phyloP scores from a whole-genome alignment of 2,797 vertebrate species.

The Spinus pinus region DNA sequence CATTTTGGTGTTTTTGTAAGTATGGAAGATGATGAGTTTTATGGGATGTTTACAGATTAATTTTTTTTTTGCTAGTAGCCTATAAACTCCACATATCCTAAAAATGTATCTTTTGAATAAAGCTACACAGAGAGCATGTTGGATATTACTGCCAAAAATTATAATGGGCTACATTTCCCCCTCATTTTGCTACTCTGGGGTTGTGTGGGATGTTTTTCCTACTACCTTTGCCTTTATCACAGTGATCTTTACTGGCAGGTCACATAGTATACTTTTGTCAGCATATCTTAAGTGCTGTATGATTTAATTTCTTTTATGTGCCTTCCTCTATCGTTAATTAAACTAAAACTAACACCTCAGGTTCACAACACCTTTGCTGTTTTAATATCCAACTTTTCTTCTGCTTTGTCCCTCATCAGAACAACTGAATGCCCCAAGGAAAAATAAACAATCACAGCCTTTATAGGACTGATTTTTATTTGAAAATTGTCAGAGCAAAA shows the following conservation, averaged over 20 bases:
- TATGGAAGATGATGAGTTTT: neutral
- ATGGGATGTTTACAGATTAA: neutral
- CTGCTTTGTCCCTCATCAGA: slow-evolving; percentile 5
- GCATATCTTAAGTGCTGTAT: neutral
- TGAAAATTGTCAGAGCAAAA: slow-evolving; percentile 34
- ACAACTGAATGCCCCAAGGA: slow-evolving; percentile 9
- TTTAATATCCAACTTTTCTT: neutral
- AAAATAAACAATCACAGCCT: slow-evolving; percentile 25
- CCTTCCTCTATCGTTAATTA: slow-evolving; percentile 4
- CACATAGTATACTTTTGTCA: neutral
- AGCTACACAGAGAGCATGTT: neutral
- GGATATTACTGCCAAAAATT: neutral
- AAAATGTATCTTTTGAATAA: neutral
- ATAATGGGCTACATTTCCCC: neutral
- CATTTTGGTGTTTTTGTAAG: neutral
- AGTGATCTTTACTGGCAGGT: neutral
- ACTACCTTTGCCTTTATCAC: neutral
- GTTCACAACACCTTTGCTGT: neutral
- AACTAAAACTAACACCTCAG: slow-evolving; percentile 8
- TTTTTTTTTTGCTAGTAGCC: neutral
- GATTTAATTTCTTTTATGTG: neutral
- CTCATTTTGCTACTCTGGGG: neutral
- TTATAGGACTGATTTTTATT: slow-evolving; percentile 31
- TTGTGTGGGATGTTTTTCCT: neutral
- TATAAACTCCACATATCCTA: neutral